Conservation (phyloP, 2,888 invertebrate genomes). For the Xylocampa areola region DNA sequence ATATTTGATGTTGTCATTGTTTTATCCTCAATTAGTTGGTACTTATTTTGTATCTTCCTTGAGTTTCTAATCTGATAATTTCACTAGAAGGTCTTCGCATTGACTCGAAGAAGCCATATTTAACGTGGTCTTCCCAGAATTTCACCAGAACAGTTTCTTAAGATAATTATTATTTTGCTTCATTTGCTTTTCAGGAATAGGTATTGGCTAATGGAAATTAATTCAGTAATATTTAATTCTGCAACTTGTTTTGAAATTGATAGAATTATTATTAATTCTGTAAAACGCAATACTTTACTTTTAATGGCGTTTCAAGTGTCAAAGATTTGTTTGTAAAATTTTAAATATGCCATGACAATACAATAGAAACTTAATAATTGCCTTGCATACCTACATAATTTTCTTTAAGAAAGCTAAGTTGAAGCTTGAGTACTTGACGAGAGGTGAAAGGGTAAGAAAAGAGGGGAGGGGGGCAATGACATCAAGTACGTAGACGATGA, state of each 20-base stretch:
- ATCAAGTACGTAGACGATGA: conserved; percentile 24
- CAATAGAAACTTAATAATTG: too few species aligned
- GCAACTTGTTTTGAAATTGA: too few species aligned
- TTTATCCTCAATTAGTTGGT: background rate
- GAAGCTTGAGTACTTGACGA: background rate
- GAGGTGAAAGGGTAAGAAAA: background rate
- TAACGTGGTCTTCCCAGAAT: conserved; percentile 17
- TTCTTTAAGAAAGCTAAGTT: conserved; percentile 2
- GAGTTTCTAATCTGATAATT: conserved; percentile 38
- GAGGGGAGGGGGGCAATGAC: too few species aligned
- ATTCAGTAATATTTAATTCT: too few species aligned
- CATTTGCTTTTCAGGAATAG: conserved; percentile 22
- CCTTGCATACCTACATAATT: too few species aligned
- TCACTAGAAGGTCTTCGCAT: conserved; percentile 39
- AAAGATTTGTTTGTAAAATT: too few species aligned
- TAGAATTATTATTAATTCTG: too few species aligned
- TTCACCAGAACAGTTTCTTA: conserved; percentile 5
- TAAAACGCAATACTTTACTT: too few species aligned
- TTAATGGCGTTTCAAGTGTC: too few species aligned
- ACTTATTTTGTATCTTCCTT: conserved; percentile 10
- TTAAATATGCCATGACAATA: too few species aligned
- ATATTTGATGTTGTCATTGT: conserved; percentile 1
- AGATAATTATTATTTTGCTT: conserved; percentile 34
- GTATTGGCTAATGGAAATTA: too few species aligned
- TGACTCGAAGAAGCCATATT: conserved; percentile 40